Conservation (phyloP, 1,140 invertebrate species). For the Drosophila mojavensis region DNA sequence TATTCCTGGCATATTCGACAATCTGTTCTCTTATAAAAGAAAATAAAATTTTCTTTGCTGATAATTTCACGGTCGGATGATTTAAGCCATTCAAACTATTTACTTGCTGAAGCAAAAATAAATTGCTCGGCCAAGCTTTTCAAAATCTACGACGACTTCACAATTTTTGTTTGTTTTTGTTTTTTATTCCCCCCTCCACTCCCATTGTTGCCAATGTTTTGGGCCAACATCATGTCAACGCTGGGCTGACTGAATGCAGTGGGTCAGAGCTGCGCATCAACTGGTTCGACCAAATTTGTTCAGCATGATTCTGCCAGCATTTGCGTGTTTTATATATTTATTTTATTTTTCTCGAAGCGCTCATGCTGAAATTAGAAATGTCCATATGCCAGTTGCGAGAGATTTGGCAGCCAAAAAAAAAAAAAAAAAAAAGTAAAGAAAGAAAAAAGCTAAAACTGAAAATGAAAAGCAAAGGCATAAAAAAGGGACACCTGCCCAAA, state of each 20-base stretch:
- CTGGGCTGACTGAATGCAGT: background rate
- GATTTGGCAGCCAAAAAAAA: conserved; percentile 22
- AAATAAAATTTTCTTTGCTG: conserved; percentile 32
- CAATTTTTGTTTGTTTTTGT: conserved; percentile 6
- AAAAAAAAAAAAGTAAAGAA: background rate
- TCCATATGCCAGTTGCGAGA: conserved; percentile 63
- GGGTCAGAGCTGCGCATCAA: conserved; percentile 18
- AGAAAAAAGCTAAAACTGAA: conserved; percentile 15
- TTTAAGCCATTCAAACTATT: conserved; percentile 41
- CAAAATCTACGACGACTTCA: conserved; percentile 54
- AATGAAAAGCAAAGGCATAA: conserved; percentile 15
- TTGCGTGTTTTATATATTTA: background rate
- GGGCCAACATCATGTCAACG: conserved; percentile 37
- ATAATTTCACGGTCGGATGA: conserved; percentile 66
- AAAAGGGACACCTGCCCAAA: conserved; percentile 47
- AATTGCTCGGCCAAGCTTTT: conserved; percentile 50
- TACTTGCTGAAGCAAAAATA: conserved; percentile 43
- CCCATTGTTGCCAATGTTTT: background rate
- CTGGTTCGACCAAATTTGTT: conserved; percentile 36
- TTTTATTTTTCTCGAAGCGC: conserved; percentile 53
- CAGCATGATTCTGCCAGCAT: conserved; percentile 19
- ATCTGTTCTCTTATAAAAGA: background rate
- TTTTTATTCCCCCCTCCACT: background rate
- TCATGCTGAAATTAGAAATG: conserved; percentile 75
- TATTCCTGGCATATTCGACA: too few relatives aligned